Conservation (phyloP, 2,888 invertebrate genomes). For the Cheilosia urbana region DNA sequence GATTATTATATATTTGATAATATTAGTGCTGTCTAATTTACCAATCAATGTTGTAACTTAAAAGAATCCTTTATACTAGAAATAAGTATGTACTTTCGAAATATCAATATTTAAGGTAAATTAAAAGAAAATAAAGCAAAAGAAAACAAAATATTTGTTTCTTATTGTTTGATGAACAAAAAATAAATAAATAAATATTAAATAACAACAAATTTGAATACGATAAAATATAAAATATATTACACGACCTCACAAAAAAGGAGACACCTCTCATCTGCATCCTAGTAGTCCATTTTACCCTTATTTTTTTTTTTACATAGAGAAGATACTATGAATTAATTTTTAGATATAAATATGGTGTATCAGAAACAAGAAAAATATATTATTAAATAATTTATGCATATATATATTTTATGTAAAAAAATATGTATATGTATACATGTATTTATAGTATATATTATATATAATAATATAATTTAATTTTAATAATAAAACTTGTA, state of each 20-base stretch:
- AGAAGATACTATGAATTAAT: slow-evolving; percentile 25
- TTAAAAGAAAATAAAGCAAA: slow-evolving; percentile 31
- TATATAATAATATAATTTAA: slow-evolving; percentile 52
- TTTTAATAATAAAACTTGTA: slow-evolving; percentile 75
- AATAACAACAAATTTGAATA: background rate
- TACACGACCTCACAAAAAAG: slow-evolving; percentile 40
- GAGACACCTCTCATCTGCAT: slow-evolving; percentile 43
- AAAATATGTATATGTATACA: slow-evolving; percentile 38
- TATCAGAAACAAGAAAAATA: slow-evolving; percentile 44
- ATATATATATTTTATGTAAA: slow-evolving; percentile 20
- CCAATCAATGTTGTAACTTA: slow-evolving; percentile 66
- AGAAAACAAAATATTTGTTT: slow-evolving; percentile 33
- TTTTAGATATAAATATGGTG: slow-evolving; percentile 60
- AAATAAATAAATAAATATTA: too few relatives aligned
- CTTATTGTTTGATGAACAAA: slow-evolving; percentile 31
- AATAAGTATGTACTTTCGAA: slow-evolving; percentile 60
- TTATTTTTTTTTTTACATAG: slow-evolving; percentile 41
- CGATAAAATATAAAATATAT: slow-evolving; percentile 27
- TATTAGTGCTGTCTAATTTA: slow-evolving; percentile 51
- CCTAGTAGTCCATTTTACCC: slow-evolving; percentile 49
- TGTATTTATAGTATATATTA: slow-evolving; percentile 5
- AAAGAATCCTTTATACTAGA: slow-evolving; percentile 42
- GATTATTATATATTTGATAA: slow-evolving; percentile 46
- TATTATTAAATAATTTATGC: slow-evolving; percentile 7
- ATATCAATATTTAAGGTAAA: slow-evolving; percentile 55